Base-by-base conservation (phyloP, 64 coral and sea anemone genomes). In the Actinia tenebrosa region DNA sequence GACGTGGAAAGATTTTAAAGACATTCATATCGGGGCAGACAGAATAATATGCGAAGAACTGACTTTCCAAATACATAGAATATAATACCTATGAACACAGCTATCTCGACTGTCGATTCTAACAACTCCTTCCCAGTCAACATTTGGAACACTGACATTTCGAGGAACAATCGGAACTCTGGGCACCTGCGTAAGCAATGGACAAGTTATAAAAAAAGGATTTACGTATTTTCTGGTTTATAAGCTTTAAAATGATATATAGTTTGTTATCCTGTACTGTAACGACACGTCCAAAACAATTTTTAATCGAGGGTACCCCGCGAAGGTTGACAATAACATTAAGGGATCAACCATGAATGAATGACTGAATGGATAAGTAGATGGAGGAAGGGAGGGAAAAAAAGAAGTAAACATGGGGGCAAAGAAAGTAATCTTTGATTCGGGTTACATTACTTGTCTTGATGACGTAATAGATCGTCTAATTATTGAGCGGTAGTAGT, bases 111-210 rank as follows among this genome's bases (percentile, higher is more conserved):
- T 75, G 26, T 75, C 69, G 10, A n/a, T 42, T 75, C 11, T 75
- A 15, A 26, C 10, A 15, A 75, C 9, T 14, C 69, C 69, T 27
- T 75, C 69, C 69, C 69, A 75, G 20, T 75, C 69, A 30, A 75
- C 20, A 30, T 75, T 75, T 13, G 69, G 69, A 75, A 75, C 26
- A 42, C 27, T 75, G 69, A 75, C 69, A 15, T 75, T 42, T 75
- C 69, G n/a, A 75, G 69, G 69, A 26, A 42, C 20, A 16, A 75
- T 75, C 42, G 69, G 69, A 75, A 75, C 69, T 75, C 69, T 75
- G 69, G 69, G 69, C 2, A 75, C 69, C 69, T 75, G 19, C 22
- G 7, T 7, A 66, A 66, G 10, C 63, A 66, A 14, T n/a, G 15
- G 1, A 66, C n/a, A n/a, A 23, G 63, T 8, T 50, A 37, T 37